phyloP scores from a whole-genome alignment of 2,888 invertebrate genomes.

The Aporophyla lueneburgensis region DNA sequence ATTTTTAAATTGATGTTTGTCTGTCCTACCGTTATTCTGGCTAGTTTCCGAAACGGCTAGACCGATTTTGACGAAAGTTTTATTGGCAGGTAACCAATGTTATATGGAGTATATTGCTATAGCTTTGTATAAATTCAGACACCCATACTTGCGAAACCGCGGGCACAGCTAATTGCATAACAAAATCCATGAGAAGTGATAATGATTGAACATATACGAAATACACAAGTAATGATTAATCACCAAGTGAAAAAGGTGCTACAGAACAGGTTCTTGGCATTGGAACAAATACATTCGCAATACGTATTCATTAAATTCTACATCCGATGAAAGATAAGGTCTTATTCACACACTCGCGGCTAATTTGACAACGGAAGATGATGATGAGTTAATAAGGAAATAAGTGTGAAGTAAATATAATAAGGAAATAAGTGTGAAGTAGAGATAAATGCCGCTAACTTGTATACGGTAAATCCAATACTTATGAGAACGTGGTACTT shows the following conservation, averaged over 20 bases:
- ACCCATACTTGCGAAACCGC: no score
- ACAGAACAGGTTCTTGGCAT: conserved; percentile 57
- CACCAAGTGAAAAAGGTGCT: conserved; percentile 60
- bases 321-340: conserved; percentile 58
- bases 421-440: conserved; percentile 42
- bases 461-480: not conserved
- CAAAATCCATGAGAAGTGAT: conserved; percentile 35
- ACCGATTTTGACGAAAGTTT: no score
- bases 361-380: conserved; percentile 43
- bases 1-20: no score
- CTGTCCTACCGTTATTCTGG: no score
- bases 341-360: conserved; percentile 61
- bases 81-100: no score
- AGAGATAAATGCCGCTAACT: conserved; percentile 24
- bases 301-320: conserved; percentile 49
- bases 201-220: conserved; percentile 20
- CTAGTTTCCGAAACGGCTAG: no score
- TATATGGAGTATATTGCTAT: no score
- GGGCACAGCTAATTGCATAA: not conserved
- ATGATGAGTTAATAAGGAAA: conserved; percentile 33
- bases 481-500: no score
- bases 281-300: conserved; percentile 60
- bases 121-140: no score
- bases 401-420: conserved; percentile 35
- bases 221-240: conserved; percentile 68